phyloP scores from a whole-genome alignment of 2,797 vertebrate genomes.

The Gila robusta region DNA sequence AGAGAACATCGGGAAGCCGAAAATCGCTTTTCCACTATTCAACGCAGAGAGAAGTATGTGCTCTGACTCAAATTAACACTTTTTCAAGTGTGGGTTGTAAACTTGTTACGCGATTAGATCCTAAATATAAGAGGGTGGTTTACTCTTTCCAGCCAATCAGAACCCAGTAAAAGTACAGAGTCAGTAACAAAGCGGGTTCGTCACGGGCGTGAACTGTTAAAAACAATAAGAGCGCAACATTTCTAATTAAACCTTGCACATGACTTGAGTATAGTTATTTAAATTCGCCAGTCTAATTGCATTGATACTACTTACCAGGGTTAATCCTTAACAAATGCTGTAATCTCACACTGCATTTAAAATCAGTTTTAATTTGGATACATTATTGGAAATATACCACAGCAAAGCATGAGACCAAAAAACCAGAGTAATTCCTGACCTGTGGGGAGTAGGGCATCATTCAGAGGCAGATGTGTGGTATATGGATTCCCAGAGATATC shows the following conservation, averaged over 20 bases:
- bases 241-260: background rate
- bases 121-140: background rate
- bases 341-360: conserved; percentile 2
- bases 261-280: background rate
- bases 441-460: conserved; percentile 74
- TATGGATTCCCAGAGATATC: conserved; percentile 76
- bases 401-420: conserved; percentile 63
- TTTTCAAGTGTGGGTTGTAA: background rate
- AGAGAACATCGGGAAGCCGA: background rate
- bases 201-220: background rate
- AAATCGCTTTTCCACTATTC: background rate
- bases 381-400: conserved; percentile 39
- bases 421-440: conserved; percentile 4
- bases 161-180: background rate
- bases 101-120: background rate
- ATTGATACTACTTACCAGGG: background rate
- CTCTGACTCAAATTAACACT: background rate
- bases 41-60: background rate
- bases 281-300: background rate
- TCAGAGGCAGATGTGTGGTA: conserved; percentile 78
- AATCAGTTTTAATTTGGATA: background rate
- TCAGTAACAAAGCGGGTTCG: background rate
- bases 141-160: conserved; percentile 4
- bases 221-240: background rate
- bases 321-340: background rate